Evolutionary conservation across 53 echinoderm and acorn worm species (phyloP).

Genomic region (Actinopyga echinites): DNA sequence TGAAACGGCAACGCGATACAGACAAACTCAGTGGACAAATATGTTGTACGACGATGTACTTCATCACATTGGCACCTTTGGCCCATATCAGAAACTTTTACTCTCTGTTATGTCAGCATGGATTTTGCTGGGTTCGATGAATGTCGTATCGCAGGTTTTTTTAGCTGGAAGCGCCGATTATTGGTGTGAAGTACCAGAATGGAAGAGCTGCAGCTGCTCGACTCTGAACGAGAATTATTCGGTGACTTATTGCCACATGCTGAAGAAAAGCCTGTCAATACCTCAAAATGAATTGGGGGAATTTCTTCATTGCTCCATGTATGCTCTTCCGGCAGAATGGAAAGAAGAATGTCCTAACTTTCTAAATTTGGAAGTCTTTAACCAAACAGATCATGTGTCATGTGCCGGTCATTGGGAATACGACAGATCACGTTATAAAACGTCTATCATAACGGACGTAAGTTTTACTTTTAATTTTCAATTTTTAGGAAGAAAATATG

Average conservation of each 20-base stretch:
- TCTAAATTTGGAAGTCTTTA: no score
- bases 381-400: background rate
- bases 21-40: background rate
- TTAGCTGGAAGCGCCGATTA: constrained; percentile 36
- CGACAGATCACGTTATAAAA: constrained; percentile 51
- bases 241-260: background rate
- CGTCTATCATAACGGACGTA: constrained; percentile 36
- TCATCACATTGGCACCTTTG: constrained; percentile 18
- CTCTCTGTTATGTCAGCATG: background rate
- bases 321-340: no score
- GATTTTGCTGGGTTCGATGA: background rate
- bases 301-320: background rate
- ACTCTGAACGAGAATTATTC: no score
- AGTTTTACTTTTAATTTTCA: background rate
- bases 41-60: background rate
- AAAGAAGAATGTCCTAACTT: background rate
- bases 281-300: background rate
- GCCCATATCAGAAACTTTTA: constrained; percentile 18
- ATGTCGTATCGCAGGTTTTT: constrained; percentile 34
- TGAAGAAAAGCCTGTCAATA: constrained; percentile 21
- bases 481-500: no score
- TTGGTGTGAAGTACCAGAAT: constrained; percentile 17
- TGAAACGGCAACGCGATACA: background rate
- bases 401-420: constrained; percentile 61
- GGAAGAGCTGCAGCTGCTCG: no score